A percentile compares a stretch with the other conserved stretches of the same genome.
Conservation (phyloP, 2,113 vertebrate species). For the Mus pahari region DNA sequence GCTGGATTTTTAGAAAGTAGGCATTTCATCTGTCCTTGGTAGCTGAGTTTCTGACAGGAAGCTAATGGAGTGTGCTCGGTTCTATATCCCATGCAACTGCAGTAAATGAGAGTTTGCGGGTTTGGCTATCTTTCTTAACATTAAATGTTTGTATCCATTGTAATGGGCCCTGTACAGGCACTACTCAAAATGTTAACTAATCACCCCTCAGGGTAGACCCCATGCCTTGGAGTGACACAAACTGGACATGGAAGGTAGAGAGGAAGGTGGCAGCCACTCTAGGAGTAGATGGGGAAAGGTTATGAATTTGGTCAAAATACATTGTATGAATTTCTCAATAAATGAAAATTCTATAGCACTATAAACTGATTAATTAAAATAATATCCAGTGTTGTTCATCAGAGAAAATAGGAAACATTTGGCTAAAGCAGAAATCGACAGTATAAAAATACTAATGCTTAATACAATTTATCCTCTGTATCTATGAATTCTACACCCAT, state of each 20-base stretch:
- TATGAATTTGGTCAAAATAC: neutral
- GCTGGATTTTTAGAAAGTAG: neutral
- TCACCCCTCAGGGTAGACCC: neutral
- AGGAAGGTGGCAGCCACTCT: neutral
- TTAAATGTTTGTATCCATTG: neutral
- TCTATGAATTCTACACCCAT: neutral
- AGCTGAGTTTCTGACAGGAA: neutral
- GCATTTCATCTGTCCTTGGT: neutral
- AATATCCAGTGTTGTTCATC: neutral
- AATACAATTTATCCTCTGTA: neutral
- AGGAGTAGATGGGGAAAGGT: neutral
- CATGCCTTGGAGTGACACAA: neutral
- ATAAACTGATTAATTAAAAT: neutral
- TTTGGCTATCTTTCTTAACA: neutral
- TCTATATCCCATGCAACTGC: neutral
- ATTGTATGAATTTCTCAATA: neutral
- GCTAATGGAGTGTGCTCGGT: neutral
- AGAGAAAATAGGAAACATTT: slow-evolving; percentile 15
- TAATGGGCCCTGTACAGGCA: neutral
- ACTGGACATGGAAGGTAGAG: neutral
- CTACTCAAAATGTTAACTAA: slow-evolving; percentile 17
- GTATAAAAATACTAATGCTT: neutral
- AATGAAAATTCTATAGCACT: neutral
- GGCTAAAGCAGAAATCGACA: neutral
- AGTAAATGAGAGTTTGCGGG: neutral